Percentiles rank a stretch among this genome's conserved stretches.
Evolutionary conservation across 2,797 vertebrate species (phyloP).

Genomic region (Bufotes viridis): DNA sequence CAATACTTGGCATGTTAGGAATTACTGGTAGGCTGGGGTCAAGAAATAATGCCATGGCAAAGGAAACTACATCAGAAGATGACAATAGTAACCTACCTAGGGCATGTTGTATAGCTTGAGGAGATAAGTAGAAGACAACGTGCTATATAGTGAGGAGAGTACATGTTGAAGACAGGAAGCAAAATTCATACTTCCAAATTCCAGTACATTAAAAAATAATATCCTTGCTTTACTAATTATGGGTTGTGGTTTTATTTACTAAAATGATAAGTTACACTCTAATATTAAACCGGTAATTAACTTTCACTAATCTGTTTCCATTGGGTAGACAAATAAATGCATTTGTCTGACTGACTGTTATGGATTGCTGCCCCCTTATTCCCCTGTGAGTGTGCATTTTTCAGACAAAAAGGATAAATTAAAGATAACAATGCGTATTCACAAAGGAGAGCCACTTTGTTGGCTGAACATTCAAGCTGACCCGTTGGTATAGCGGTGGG

Average conservation of each 20-base stretch:
- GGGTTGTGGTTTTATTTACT: not conserved
- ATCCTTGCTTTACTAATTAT: not conserved
- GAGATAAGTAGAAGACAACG: not conserved
- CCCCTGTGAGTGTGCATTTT: not conserved
- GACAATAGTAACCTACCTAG: not conserved
- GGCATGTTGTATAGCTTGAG: not conserved
- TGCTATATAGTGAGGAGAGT: not conserved
- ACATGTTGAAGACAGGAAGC: not conserved
- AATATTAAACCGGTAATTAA: not conserved
- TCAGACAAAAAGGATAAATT: not conserved
- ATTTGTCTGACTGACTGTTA: not conserved
- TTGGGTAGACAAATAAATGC: not conserved
- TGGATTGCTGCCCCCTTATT: constrained; percentile 13
- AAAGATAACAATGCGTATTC: not conserved
- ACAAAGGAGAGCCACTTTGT: not conserved
- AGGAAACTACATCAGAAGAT: not conserved
- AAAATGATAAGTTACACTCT: not conserved
- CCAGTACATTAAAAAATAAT: not conserved
- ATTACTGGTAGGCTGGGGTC: not conserved
- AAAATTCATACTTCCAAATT: not conserved
- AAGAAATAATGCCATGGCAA: not conserved
- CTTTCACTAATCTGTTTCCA: not conserved
- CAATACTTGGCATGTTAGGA: not conserved
- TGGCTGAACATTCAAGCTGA: not conserved
- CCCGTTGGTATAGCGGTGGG: not conserved